phyloP scores from a whole-genome alignment of 2,113 vertebrate species.

The Cranoglanis bouderius region DNA sequence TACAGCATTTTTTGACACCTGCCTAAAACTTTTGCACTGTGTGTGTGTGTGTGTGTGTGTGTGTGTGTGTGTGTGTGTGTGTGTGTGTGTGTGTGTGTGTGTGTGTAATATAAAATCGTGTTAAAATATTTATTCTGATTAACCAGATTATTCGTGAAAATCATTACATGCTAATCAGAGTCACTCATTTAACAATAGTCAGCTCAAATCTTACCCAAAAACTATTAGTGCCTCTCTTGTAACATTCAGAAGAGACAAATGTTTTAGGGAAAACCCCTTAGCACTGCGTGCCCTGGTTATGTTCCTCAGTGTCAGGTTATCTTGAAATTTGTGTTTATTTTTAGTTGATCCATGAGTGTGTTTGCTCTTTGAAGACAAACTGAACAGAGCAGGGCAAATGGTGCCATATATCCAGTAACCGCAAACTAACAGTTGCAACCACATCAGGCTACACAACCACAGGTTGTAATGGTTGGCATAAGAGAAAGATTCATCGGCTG shows the following conservation, averaged over 20 bases:
- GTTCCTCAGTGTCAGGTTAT: not conserved
- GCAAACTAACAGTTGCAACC: not conserved
- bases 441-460: not conserved
- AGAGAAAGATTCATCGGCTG: not conserved
- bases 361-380: not conserved
- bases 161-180: too few species aligned
- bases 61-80: too few species aligned
- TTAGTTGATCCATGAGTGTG: not conserved
- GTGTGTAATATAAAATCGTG: too few species aligned
- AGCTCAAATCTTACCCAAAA: not conserved
- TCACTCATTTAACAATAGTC: slow-evolving; percentile 2
- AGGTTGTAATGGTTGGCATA: not conserved
- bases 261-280: not conserved
- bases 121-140: too few species aligned
- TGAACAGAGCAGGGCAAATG: not conserved
- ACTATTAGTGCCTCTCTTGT: not conserved
- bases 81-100: too few species aligned
- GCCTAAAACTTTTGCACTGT: too few species aligned
- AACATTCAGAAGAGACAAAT: not conserved
- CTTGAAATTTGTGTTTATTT: not conserved
- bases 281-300: not conserved
- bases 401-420: not conserved
- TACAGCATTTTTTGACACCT: too few species aligned
- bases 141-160: too few species aligned
- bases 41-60: too few species aligned